A percentile compares a stretch with the other conserved stretches of the same genome.
phyloP scores from a whole-genome alignment of 2,888 invertebrate species.

The Perizoma affinitatum region DNA sequence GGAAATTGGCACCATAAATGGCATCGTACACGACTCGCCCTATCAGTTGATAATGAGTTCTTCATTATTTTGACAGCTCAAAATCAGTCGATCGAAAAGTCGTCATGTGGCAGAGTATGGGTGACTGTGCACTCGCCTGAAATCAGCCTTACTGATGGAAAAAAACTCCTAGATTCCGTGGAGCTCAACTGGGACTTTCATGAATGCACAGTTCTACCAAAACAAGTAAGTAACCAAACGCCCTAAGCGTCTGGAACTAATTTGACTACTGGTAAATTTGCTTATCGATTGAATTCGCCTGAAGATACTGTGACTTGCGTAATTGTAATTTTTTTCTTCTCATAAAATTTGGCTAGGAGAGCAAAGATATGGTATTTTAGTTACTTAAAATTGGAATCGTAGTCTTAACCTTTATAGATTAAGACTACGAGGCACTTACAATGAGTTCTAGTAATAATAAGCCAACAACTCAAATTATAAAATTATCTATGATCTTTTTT shows the following conservation, averaged over 20 bases:
- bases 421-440: too few relatives aligned
- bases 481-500: too few relatives aligned
- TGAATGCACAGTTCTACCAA: conserved; percentile 64
- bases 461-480: too few relatives aligned
- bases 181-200: conserved; percentile 81
- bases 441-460: too few relatives aligned
- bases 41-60: conserved; percentile 2
- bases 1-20: too few relatives aligned
- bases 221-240: conserved; percentile 57
- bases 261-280: too few relatives aligned
- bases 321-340: too few relatives aligned
- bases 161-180: conserved; percentile 62
- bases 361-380: not conserved
- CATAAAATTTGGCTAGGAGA: too few relatives aligned
- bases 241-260: not conserved
- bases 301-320: too few relatives aligned
- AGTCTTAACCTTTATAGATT: too few relatives aligned
- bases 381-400: too few relatives aligned
- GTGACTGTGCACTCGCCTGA: conserved; percentile 74
- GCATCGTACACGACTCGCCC: not conserved
- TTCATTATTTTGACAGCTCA: conserved; percentile 46
- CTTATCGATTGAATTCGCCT: too few relatives aligned
- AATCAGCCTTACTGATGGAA: conserved; percentile 45
- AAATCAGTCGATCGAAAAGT: conserved; percentile 62
- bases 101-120: conserved; percentile 76